Percentiles rank a stretch among this genome's conserved stretches.
Conservation (phyloP, 2,888 invertebrate genomes). For the Aphodius granarius region DNA sequence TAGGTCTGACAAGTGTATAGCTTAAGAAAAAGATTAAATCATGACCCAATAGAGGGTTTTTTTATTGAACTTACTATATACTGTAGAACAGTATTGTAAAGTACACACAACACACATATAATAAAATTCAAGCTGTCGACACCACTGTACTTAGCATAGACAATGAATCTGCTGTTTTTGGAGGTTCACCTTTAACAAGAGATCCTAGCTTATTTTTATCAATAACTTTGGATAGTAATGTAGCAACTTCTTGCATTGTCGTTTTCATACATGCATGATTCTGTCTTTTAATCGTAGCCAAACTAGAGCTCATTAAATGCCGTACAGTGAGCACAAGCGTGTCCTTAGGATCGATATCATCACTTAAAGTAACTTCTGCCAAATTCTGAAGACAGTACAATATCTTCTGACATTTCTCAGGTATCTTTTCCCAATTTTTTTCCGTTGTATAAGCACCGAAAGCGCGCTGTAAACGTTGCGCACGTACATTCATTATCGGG, state of each 20-base stretch:
- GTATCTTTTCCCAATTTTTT: constrained; percentile 63
- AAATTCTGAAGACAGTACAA: constrained; percentile 63
- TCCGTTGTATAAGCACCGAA: constrained; percentile 68
- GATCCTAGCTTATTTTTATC: constrained; percentile 31
- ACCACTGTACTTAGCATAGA: no score
- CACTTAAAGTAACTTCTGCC: constrained; percentile 62
- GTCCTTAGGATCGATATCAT: constrained; percentile 44
- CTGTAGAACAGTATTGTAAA: no score
- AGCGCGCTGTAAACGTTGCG: constrained; percentile 76
- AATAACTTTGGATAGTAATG: constrained; percentile 41
- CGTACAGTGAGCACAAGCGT: constrained; percentile 44
- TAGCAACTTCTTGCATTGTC: constrained; percentile 46
- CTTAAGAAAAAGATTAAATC: no score
- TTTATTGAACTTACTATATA: no score
- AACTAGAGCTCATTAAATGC: constrained; percentile 46
- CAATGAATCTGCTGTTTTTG: constrained; percentile 2
- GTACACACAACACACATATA: no score
- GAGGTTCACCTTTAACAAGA: constrained; percentile 19
- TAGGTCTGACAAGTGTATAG: no score
- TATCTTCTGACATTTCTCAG: constrained; percentile 63
- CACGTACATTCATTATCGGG: constrained; percentile 60
- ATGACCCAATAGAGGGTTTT: no score
- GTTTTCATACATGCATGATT: constrained; percentile 47
- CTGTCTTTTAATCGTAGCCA: constrained; percentile 51
- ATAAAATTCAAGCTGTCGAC: no score